Evolutionary conservation across 2,888 invertebrate species (phyloP), one percentile per base, ranked within the genome.

Genomic region (Cheilosia urbana): DNA sequence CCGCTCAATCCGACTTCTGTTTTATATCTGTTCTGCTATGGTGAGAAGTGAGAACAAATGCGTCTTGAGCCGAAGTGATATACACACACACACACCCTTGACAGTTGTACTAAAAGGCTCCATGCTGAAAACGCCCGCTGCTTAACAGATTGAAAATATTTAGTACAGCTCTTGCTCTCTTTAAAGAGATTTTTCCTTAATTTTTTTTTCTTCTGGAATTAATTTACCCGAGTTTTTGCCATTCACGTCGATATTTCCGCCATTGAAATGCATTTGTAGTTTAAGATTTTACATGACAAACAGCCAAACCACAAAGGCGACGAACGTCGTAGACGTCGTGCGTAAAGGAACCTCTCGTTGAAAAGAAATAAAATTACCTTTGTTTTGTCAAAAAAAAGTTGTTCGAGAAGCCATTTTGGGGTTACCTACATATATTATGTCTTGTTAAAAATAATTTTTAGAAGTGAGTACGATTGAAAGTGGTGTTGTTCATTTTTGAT

Each of bases 401-500:
- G 37, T 66, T 62, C 24, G 9, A 51, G 63, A 78, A 49, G 69
- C 69, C 69, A 78, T 78, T 71, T 71, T 71, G 63, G 24, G 78
- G 55, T 21, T 37, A 37, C 37, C 37, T 37, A 37, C 37, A 37
- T 37, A 37, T 37, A 11, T 13, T 37, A 37, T 37, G 37, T 37
- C 13, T 47, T 37, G 69, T 69, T 45, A 27, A 78, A 63, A 78
- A 24, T 42, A 4, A 21, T 21, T 40, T 68, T 69, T 37, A 5
- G 24, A 60, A 60, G 77, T 77, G 65, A 65, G 60, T 69, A 77
- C n/a, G 21, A 47, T 47, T 65, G n/a, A 17, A 37, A 51, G 68
- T 55, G 62, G 68, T 55, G 62, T 51, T 51, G 65, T 37, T 6
- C 17, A 24, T 45, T n/a, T 21, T 9, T 57, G 42, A 47, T 45